These are phyloP conservation scores for Sebastes variabilis DNA, from an alignment of 2,797 vertebrate genomes.

Conservation along the genomic window DNA sequence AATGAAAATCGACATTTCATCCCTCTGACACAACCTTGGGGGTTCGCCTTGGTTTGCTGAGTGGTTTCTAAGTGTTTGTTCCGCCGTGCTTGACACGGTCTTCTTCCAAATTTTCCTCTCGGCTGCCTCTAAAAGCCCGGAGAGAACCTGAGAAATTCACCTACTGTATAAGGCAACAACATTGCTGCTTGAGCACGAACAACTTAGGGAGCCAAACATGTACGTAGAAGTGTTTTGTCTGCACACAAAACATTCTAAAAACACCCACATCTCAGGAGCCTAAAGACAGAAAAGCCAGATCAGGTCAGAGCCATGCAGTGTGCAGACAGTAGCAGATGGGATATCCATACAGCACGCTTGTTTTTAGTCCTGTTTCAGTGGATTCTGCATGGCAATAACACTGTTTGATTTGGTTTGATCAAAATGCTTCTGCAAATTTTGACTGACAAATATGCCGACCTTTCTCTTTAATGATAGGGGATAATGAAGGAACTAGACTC, in stretches of 20 bases:
- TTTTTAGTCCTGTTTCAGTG: not conserved
- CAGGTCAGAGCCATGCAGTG: not conserved
- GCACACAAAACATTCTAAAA: conserved; percentile 8
- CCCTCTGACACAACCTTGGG: conserved; percentile 35
- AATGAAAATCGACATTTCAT: conserved; percentile 61
- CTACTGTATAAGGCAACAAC: not conserved
- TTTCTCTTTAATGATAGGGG: not conserved
- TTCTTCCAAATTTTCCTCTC: conserved; percentile 37
- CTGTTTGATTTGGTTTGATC: not conserved
- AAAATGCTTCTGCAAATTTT: not conserved
- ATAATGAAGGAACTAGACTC: not conserved
- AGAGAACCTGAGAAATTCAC: not conserved
- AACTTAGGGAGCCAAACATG: conserved; percentile 22
- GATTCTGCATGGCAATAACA: not conserved
- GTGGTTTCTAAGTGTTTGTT: conserved; percentile 33
- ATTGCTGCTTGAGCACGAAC: conserved; percentile 19
- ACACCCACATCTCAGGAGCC: not conserved
- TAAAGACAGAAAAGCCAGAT: not conserved
- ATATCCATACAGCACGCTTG: too few relatives aligned
- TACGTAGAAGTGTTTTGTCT: not conserved
- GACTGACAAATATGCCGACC: not conserved
- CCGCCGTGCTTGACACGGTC: not conserved
- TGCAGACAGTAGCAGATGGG: not conserved
- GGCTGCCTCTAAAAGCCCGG: conserved; percentile 17
- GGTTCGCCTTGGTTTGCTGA: conserved; percentile 27